Evolutionary conservation across 1,140 invertebrate genomes (phyloP).

Genomic region (Scaptodrosophila lebanonensis): DNA sequence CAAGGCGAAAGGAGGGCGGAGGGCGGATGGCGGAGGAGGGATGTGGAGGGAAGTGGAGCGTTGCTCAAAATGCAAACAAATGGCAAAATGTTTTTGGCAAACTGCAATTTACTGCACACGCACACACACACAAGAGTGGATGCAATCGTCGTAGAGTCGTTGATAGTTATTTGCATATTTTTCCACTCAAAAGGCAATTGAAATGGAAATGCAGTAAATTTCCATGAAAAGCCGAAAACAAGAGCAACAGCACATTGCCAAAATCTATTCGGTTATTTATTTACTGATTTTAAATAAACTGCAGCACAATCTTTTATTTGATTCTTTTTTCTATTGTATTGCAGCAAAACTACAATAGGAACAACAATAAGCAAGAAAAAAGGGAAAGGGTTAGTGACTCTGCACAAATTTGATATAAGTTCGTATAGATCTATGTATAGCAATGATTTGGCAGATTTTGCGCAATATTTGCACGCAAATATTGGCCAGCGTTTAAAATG

Average conservation of each 20-base stretch:
- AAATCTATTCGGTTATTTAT: constrained; percentile 55
- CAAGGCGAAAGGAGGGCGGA: background rate
- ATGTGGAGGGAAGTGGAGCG: too few relatives aligned
- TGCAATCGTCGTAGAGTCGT: constrained; percentile 28
- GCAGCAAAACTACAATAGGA: constrained; percentile 3
- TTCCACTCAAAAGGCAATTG: constrained; percentile 68
- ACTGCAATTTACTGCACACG: constrained; percentile 67
- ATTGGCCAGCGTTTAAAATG: too few relatives aligned
- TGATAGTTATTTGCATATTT: constrained; percentile 72
- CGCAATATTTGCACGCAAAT: too few relatives aligned
- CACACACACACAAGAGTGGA: constrained; percentile 12
- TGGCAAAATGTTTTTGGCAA: constrained; percentile 71
- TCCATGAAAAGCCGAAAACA: constrained; percentile 21
- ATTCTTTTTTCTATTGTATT: too few relatives aligned
- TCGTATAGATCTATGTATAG: background rate
- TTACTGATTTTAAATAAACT: constrained; percentile 46
- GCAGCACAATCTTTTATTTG: background rate
- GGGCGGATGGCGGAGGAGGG: too few relatives aligned
- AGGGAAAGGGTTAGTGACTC: too few relatives aligned
- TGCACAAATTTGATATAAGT: too few relatives aligned
- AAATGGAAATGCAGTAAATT: constrained; percentile 57
- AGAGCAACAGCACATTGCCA: constrained; percentile 11
- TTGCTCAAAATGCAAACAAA: constrained; percentile 31
- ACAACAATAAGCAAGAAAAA: too few relatives aligned
- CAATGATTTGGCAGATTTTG: constrained; percentile 51